These are phyloP conservation scores for Diarsia mendica DNA, from an alignment of 2,888 invertebrate species.

Conservation along the genomic window DNA sequence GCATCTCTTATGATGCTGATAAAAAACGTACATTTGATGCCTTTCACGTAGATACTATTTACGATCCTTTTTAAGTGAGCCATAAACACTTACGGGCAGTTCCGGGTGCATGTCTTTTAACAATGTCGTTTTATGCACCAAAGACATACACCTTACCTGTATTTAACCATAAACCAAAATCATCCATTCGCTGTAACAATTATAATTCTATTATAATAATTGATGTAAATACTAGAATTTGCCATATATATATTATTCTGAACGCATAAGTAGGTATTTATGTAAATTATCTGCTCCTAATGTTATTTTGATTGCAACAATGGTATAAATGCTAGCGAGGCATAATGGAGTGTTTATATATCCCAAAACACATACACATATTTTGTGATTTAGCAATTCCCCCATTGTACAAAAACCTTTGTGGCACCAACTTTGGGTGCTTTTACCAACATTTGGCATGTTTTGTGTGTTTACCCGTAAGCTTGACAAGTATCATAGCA, in stretches of 20 bases:
- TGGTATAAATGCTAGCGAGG: constrained; percentile 15
- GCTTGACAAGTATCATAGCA: constrained; percentile 41
- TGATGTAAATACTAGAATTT: not conserved
- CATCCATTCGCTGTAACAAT: constrained; percentile 11
- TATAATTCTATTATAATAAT: not conserved
- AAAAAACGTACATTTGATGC: not conserved
- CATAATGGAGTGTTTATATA: constrained; percentile 33
- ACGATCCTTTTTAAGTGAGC: not conserved
- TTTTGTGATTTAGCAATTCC: constrained; percentile 15
- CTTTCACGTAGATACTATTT: not conserved
- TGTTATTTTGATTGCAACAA: constrained; percentile 47
- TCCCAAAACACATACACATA: not conserved
- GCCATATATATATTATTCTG: constrained; percentile 1
- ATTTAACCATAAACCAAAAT: not conserved
- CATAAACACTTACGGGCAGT: not conserved
- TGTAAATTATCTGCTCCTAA: constrained; percentile 23
- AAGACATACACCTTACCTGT: not conserved
- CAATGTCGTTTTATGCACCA: not conserved
- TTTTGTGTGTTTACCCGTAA: constrained; percentile 20
- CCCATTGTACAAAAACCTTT: constrained; percentile 4
- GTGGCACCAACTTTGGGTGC: not conserved
- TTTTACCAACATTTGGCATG: constrained; percentile 30
- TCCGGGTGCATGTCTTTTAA: not conserved
- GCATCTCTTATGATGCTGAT: not conserved
- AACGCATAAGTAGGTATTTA: not conserved